Conservation (phyloP, 2,113 vertebrate genomes). For the Labeo rohita region DNA sequence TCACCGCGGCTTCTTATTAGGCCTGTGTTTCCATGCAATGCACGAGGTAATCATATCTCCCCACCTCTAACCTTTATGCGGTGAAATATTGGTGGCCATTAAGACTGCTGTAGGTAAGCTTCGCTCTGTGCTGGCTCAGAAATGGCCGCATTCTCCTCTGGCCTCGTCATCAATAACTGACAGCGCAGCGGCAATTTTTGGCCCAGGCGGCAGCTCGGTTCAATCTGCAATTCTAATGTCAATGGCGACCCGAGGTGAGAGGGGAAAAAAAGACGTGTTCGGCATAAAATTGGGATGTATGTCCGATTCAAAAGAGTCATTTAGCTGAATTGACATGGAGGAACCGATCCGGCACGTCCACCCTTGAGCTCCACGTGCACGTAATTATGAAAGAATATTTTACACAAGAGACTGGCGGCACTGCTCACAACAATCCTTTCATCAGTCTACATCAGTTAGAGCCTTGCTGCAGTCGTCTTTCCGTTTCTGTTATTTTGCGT, state of each 20-base stretch:
- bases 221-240: conserved; percentile 64
- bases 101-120: conserved; percentile 54
- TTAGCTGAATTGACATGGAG: conserved; percentile 46
- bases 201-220: conserved; percentile 43
- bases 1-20: conserved; percentile 51
- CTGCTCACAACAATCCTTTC: conserved; percentile 36
- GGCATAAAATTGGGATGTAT: conserved; percentile 51
- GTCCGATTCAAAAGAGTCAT: conserved; percentile 52
- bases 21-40: conserved; percentile 49
- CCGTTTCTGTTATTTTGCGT: no score
- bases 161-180: conserved; percentile 61
- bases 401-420: conserved; percentile 32
- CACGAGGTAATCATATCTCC: conserved; percentile 59
- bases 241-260: conserved; percentile 47
- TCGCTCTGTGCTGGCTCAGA: background rate
- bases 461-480: conserved; percentile 41
- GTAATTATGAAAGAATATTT: conserved; percentile 54
- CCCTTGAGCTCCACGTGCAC: conserved; percentile 39
- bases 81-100: conserved; percentile 56
- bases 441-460: conserved; percentile 41
- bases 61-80: conserved; percentile 56
- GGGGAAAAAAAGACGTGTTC: conserved; percentile 43
- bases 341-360: background rate
- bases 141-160: conserved; percentile 38
- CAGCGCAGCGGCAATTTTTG: conserved; percentile 53